Evolutionary conservation across 2,797 vertebrate species (phyloP).

Genomic region (Lates japonicus): DNA sequence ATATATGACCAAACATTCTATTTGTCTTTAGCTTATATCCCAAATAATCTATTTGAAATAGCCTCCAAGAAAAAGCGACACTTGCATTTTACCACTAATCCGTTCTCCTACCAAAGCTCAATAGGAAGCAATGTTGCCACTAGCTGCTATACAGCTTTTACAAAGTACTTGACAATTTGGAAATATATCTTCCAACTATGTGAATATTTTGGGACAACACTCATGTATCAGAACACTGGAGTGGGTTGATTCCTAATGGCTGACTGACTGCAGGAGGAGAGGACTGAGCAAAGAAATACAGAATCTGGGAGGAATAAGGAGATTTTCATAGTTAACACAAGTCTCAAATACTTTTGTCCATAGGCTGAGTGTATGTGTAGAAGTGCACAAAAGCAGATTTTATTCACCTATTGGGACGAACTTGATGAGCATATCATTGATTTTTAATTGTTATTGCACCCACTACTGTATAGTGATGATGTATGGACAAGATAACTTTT

Average conservation of each 20-base stretch:
- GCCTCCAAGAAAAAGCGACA: conserved; percentile 51
- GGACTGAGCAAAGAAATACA: conserved; percentile 36
- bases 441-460: background rate
- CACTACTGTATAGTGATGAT: background rate
- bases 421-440: background rate
- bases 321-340: conserved; percentile 22
- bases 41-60: conserved; percentile 64
- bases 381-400: background rate
- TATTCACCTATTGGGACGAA: background rate
- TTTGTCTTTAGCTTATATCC: conserved; percentile 64
- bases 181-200: conserved; percentile 49
- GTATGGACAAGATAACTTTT: background rate
- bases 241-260: conserved; percentile 48
- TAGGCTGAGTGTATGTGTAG: conserved; percentile 3
- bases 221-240: conserved; percentile 49
- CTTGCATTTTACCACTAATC: conserved; percentile 65
- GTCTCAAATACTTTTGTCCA: conserved; percentile 6
- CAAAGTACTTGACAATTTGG: conserved; percentile 54
- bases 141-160: conserved; percentile 51
- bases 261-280: conserved; percentile 43
- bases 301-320: conserved; percentile 25
- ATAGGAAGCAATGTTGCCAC: conserved; percentile 45
- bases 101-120: conserved; percentile 41
- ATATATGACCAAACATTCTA: conserved; percentile 44
- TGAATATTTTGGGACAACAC: conserved; percentile 63